These are phyloP conservation scores for Ophion slaviceki DNA, from an alignment of 2,888 invertebrate species.

Conservation along the genomic window DNA sequence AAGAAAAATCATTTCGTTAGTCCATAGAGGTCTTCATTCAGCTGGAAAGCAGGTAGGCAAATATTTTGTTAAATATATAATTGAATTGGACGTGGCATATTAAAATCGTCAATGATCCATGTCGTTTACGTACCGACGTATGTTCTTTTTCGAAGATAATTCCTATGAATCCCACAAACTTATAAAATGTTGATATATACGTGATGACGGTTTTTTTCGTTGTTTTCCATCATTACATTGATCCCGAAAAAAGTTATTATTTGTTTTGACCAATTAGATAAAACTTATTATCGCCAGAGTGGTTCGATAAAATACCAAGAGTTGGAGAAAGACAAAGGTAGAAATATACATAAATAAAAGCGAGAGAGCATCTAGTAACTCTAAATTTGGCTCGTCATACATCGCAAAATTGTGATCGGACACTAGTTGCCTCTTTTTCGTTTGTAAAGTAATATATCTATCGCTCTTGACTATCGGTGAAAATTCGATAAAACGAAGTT, in stretches of 20 bases:
- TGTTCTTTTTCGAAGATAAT: slow-evolving; percentile 13
- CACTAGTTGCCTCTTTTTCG: slow-evolving; percentile 47
- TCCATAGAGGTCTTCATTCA: background rate
- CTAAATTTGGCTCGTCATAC: slow-evolving; percentile 66
- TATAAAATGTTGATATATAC: slow-evolving; percentile 71
- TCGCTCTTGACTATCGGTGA: slow-evolving; percentile 47
- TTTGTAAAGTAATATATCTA: slow-evolving; percentile 41
- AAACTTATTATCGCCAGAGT: slow-evolving; percentile 79
- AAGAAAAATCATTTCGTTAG: too few relatives aligned
- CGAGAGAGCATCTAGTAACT: slow-evolving; percentile 67
- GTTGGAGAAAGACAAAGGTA: slow-evolving; percentile 28
- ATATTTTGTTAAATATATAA: slow-evolving; percentile 41
- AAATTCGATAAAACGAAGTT: slow-evolving; percentile 49
- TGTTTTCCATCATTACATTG: slow-evolving; percentile 63
- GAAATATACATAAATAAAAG: slow-evolving; percentile 22
- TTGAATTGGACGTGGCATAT: slow-evolving; percentile 51
- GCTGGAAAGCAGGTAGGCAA: slow-evolving; percentile 31
- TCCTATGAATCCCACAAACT: slow-evolving; percentile 62
- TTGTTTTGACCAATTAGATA: slow-evolving; percentile 69
- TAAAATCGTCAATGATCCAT: slow-evolving; percentile 18
- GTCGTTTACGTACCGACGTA: too few relatives aligned
- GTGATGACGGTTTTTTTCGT: slow-evolving; percentile 19
- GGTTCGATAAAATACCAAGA: slow-evolving; percentile 69
- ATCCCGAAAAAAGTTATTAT: slow-evolving; percentile 75
- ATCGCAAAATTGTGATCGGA: slow-evolving; percentile 59